Base-by-base conservation (phyloP, 2,888 invertebrate species). In the Drosophila fungiperda region DNA sequence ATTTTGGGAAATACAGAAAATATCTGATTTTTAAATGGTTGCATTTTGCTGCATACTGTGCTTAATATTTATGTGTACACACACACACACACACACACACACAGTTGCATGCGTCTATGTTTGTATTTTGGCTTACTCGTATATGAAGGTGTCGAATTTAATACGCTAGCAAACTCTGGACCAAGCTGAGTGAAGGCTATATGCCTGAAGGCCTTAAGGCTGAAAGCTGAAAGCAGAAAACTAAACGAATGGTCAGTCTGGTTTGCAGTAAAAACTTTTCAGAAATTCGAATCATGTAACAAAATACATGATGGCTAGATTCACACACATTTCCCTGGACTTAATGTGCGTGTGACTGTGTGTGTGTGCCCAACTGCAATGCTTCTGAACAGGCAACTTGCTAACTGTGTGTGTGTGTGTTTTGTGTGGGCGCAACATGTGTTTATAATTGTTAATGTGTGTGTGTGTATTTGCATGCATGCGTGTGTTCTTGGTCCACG, bases 261-360 rank as follows among this genome's bases (percentile, higher is more conserved):
- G 65, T 57, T 48, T 36, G 63, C 32, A 38, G 63, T 64, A 48
- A 74, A 77, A 81, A 78, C 72, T 79, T 91, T 90, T 84, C 69
- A 82, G 86, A 82, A 89, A 90, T 90, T 89, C 91, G 81, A 91
- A 88, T 84, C 91, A 91, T 89, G 90, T 89, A 89, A 89, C 87
- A 76, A 83, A 91, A 90, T 89, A 86, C 81, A 82, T 70, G 81
- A 76, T 72, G 73, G 74, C 72, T 53, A 74, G 77, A 78, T 77
- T 76, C 71, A 38, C 52, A 70, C 64, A 53, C 68, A 73, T 60
- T 66, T 17, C 35, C 32, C 36, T 49, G 38, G 12, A 49, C 57
- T 52, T 60, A 52, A 49, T 45, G 42, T 48, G 35, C 40, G 17
- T 32, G 17, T 38, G 26, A 2, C 11, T 32, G 11, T 38, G 36